A percentile compares a stretch with the other conserved stretches of the same genome.
These are phyloP conservation scores for Hirtodrosophila duncani DNA, from an alignment of 2,888 invertebrate genomes.

Conservation along the genomic window DNA sequence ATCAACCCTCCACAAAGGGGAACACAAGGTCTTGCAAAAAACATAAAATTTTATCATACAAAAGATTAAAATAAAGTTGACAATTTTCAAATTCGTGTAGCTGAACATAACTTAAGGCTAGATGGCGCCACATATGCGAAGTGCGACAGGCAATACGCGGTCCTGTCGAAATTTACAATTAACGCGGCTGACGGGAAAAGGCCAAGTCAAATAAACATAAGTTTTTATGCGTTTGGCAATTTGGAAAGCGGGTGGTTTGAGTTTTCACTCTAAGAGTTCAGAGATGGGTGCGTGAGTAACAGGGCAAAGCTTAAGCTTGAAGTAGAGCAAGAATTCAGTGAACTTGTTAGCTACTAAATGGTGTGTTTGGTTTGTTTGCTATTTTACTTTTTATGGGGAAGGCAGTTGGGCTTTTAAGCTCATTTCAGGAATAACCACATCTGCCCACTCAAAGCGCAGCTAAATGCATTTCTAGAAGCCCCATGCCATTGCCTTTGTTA, in stretches of 20 bases:
- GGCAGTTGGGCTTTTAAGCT: too few relatives aligned
- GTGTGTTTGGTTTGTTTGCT: too few relatives aligned
- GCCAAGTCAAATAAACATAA: slow-evolving; percentile 73
- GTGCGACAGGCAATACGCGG: slow-evolving; percentile 47
- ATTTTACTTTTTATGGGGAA: too few relatives aligned
- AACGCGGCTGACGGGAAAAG: slow-evolving; percentile 48
- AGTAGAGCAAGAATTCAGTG: too few relatives aligned
- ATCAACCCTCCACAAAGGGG: slow-evolving; percentile 18
- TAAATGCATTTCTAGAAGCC: too few relatives aligned
- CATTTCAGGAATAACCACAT: too few relatives aligned
- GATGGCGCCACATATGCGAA: slow-evolving; percentile 42
- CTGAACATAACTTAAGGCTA: slow-evolving; percentile 36
- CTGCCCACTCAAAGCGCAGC: too few relatives aligned
- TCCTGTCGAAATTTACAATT: slow-evolving; percentile 68
- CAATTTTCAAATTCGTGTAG: slow-evolving; percentile 54
- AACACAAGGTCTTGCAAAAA: slow-evolving; percentile 38
- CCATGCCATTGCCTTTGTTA: too few relatives aligned
- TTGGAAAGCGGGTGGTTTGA: slow-evolving; percentile 32
- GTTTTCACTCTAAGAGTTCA: slow-evolving; percentile 11
- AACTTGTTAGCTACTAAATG: too few relatives aligned
- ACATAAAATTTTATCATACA: slow-evolving; percentile 66
- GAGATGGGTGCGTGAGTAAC: slow-evolving; percentile 32
- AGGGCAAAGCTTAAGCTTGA: neutral
- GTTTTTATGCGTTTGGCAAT: slow-evolving; percentile 66
- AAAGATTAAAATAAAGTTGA: slow-evolving; percentile 70